A percentile compares a stretch with the other conserved stretches of the same genome.
phyloP scores from a whole-genome alignment of 1,140 invertebrate species.

The Elymnias hypermnestra region DNA sequence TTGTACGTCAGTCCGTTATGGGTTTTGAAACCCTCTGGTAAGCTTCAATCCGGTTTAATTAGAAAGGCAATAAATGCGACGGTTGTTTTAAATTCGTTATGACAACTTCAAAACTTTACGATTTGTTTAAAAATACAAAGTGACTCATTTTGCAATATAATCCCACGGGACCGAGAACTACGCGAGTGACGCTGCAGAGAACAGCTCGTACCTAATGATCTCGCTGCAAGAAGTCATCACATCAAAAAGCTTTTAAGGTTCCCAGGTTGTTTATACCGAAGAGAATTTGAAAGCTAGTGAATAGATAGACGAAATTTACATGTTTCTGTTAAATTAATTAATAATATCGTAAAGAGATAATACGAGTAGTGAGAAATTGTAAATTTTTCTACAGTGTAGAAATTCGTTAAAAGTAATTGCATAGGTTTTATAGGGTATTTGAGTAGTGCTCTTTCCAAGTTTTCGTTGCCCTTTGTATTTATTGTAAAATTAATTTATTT shows the following conservation, averaged over 20 bases:
- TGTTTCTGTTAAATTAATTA: background rate
- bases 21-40: too few relatives aligned
- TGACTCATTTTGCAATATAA: too few relatives aligned
- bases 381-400: conserved; percentile 4
- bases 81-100: too few relatives aligned
- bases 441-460: background rate
- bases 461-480: conserved; percentile 1
- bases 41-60: too few relatives aligned
- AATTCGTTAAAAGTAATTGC: background rate
- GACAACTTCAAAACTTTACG: too few relatives aligned
- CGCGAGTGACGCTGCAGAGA: too few relatives aligned
- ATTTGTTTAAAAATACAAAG: too few relatives aligned
- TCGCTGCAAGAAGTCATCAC: too few relatives aligned
- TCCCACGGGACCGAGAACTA: too few relatives aligned
- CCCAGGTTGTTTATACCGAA: background rate
- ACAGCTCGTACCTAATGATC: background rate
- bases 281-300: background rate
- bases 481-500: background rate
- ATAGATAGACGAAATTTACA: conserved; percentile 1
- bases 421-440: background rate
- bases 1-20: too few relatives aligned
- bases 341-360: background rate
- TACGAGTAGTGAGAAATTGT: background rate
- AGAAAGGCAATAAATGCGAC: too few relatives aligned
- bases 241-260: background rate